Percentiles rank a stretch among this genome's conserved stretches.
Conservation (phyloP, 2,113 vertebrate species). For the Fregata magnificens region DNA sequence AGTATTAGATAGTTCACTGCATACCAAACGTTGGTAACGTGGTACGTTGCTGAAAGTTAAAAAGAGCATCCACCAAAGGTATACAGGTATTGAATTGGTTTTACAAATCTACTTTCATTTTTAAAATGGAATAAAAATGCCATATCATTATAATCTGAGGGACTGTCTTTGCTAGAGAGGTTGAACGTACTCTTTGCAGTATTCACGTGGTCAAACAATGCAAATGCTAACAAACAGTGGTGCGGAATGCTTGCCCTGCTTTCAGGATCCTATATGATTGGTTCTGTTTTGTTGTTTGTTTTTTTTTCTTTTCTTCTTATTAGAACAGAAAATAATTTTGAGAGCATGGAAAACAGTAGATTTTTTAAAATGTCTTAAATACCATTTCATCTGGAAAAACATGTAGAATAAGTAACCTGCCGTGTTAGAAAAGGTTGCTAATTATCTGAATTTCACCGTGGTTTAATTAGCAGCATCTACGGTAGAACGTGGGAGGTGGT, state of each 20-base stretch:
- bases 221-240: background rate
- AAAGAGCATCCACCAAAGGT: background rate
- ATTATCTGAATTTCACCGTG: constrained; percentile 39
- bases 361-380: background rate
- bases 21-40: background rate
- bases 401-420: background rate
- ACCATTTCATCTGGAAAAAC: background rate
- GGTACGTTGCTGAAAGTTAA: background rate
- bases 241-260: background rate
- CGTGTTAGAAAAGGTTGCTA: constrained; percentile 12
- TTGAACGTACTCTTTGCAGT: background rate
- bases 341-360: background rate
- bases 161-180: background rate
- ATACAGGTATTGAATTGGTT: background rate
- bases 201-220: background rate
- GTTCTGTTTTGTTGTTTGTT: background rate
- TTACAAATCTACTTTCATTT: background rate
- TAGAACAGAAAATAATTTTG: background rate
- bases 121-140: background rate
- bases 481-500: background rate
- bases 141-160: background rate
- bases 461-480: constrained; percentile 44
- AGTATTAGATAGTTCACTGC: background rate
- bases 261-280: background rate
- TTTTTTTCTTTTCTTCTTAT: background rate